Base-by-base conservation (phyloP, 2,797 vertebrate genomes). In the Anabas testudineus region DNA sequence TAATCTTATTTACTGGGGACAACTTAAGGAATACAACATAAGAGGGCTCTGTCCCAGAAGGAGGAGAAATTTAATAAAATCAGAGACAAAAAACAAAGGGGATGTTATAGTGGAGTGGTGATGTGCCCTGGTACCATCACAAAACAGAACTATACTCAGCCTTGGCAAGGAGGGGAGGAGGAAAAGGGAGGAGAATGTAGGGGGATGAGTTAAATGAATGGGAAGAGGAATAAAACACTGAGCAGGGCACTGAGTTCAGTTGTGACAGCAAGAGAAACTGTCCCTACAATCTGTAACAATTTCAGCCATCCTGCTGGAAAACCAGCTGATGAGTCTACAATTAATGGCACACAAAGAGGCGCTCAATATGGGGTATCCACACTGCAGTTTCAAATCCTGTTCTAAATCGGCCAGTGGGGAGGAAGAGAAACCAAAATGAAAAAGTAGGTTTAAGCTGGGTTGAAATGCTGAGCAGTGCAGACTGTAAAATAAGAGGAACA, bases 31-130 rank as follows among this genome's bases (percentile, higher is more conserved):
- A 19, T 15, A 30, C 36, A 47, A 76, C 36, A 80, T 47, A 68
- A 80, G 72, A 26, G 37, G 1, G 39, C 57, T 74, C 77, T 86
- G 78, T 83, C 49, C 42, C 18, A 15, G 32, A 3, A 41, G 58
- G 32, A 72, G 58, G 48, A 60, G 22, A 54, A 54, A 49, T 32
- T 21, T 52, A 30, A 67, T 80, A 71, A 51, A 71, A 59, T 36
- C 51, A 34, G n/a, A 67, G 51, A 79, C 62, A 80, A 76, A 64
- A 83, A 52, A 90, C 88, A 91, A 90, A 87, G 83, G 86, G 67
- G 79, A 52, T 42, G 51, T 74, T 59, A 43, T 68, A 74, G 65
- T 41, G 60, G 65, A 57, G 75, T 14, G 56, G 78, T 13, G 48
- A 76, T 34, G 83, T 43, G 71, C 71, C 82, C 83, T 87, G 84